Evolutionary conservation across 2,113 vertebrate genomes (phyloP).

Genomic region (Egretta garzetta): DNA sequence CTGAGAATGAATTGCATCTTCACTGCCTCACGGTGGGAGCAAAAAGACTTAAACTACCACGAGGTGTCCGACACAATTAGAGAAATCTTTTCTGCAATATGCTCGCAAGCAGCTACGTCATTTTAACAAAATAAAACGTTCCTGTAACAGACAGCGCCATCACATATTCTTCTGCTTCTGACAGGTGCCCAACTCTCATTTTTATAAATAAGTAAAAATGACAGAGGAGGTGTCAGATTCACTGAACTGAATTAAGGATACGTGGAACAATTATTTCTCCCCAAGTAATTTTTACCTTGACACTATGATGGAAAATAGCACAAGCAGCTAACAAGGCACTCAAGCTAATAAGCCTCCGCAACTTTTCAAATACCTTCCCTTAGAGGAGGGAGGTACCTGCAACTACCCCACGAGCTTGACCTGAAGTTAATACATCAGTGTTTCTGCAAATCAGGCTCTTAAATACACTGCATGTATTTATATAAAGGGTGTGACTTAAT

Average conservation of each 20-base stretch:
- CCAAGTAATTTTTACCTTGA: conserved; percentile 39
- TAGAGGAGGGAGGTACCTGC: not conserved
- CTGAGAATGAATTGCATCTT: not conserved
- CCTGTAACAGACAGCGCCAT: not conserved
- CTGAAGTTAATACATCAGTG: not conserved
- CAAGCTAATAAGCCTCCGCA: not conserved
- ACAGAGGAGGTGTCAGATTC: conserved; percentile 16
- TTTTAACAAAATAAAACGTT: not conserved
- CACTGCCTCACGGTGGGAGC: not conserved
- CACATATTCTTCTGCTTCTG: not conserved
- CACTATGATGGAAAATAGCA: conserved; percentile 3
- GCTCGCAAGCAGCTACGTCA: not conserved
- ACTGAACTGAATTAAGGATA: conserved; percentile 22
- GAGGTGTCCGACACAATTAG: not conserved
- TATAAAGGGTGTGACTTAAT: not conserved
- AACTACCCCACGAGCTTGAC: not conserved
- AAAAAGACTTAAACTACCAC: not conserved
- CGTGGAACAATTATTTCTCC: conserved; percentile 36
- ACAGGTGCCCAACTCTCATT: not conserved
- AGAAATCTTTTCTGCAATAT: not conserved
- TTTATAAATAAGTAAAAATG: conserved; percentile 47
- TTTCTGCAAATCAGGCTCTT: not conserved
- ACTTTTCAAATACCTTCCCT: not conserved
- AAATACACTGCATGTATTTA: not conserved
- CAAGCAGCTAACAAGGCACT: conserved; percentile 32